Base-by-base conservation (phyloP, 2,113 vertebrate genomes). In the Seriola dumerili region DNA sequence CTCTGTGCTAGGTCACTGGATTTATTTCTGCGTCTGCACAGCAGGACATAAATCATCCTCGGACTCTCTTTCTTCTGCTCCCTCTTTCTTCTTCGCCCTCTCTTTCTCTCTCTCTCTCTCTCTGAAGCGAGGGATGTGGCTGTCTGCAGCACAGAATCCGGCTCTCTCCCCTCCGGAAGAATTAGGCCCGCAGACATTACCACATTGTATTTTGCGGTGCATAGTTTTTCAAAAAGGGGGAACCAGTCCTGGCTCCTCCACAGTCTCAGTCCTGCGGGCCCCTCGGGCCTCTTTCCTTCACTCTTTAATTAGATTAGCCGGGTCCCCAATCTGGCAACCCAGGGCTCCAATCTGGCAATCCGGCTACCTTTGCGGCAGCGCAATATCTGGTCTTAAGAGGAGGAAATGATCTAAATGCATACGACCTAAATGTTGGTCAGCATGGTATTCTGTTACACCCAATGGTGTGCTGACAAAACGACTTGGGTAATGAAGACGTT, bases 181-280 rank as follows among this genome's bases (percentile, higher is more conserved):
- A 95, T 95, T 95, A 95, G 91, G 74, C 91, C 88, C 93, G 86
- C 94, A 96, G 94, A 96, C 95, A 89, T 95, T 93, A 96, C 95
- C 95, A 94, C 95, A 95, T 92, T 88, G 88, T 90, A 94, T 93
- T 93, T 94, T 95, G 95, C 76, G 93, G 95, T 87, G 86, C 90
- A 70, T 34, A 89, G 85, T 91, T 95, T 91, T 85, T 87, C 59
- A 85, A 82, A 72, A 86, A 81, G 90, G 92, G 88, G 90, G 89
- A 92, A 91, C 87, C 75, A 81, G 89, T 90, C 85, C 89, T 90
- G 86, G 91, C 92, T 93, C 90, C 80, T 48, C 78, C 82, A 85
- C 72, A 76, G 85, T 80, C 91, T 90, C 85, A 42, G 81, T 90
- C 81, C 90, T 81, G 83, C 80, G 68, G 87, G 86, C 88, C 92